phyloP scores from a whole-genome alignment of 2,113 vertebrate genomes.

The Polyodon spathula region DNA sequence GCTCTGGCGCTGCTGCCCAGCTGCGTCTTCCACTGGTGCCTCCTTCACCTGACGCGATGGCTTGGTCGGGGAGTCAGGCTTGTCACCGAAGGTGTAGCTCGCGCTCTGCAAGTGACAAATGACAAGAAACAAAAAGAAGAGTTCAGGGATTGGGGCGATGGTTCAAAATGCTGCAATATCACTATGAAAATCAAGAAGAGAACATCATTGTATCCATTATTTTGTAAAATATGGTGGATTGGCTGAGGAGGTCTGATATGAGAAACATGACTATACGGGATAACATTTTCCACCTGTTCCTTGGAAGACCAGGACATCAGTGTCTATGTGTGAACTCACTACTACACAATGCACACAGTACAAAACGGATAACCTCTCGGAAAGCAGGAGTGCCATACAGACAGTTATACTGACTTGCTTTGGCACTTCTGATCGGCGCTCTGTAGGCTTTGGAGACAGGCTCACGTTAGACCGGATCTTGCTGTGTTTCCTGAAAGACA shows the following conservation, averaged over 20 bases:
- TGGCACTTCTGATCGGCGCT: conserved; percentile 76
- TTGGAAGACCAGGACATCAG: no score
- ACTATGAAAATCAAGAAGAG: no score
- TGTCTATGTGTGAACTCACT: no score
- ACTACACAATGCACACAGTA: no score
- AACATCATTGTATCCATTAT: no score
- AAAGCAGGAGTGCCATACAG: not conserved
- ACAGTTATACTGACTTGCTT: conserved; percentile 72
- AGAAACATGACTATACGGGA: no score
- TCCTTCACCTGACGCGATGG: conserved; percentile 58
- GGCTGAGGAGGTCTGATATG: no score
- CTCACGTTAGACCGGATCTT: conserved; percentile 78
- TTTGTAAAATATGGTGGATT: no score
- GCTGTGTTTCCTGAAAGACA: conserved; percentile 83
- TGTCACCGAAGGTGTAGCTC: conserved; percentile 51
- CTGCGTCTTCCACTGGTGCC: conserved; percentile 48
- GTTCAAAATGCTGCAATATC: not conserved
- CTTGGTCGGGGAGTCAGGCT: conserved; percentile 42
- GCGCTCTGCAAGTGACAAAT: conserved; percentile 51
- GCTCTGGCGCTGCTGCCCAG: conserved; percentile 46
- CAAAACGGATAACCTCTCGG: no score
- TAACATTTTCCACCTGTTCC: no score
- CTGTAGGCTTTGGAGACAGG: conserved; percentile 65
- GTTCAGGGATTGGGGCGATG: not conserved
- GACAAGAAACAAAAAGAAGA: conserved; percentile 11